These are phyloP conservation scores for Tragulus kanchil DNA, from an alignment of 2,113 vertebrate genomes.

Conservation along the genomic window DNA sequence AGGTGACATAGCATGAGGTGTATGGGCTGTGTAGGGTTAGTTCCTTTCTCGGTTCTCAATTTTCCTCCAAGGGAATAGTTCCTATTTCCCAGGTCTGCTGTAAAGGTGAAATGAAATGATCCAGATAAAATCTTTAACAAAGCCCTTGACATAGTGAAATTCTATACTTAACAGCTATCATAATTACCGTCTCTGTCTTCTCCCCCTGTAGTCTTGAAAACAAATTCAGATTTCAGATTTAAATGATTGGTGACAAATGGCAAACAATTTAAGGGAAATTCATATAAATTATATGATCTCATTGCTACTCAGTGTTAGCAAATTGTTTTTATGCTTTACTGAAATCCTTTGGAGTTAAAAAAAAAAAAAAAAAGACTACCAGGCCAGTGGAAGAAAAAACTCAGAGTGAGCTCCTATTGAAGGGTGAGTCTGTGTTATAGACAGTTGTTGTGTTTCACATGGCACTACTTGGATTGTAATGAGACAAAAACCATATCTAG, in stretches of 20 bases:
- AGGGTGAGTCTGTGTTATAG: not conserved
- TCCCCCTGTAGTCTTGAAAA: not conserved
- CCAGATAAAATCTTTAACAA: not conserved
- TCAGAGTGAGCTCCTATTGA: not conserved
- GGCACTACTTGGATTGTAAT: not conserved
- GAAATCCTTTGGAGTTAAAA: not conserved
- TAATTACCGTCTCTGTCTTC: not conserved
- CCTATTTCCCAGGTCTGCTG: not conserved
- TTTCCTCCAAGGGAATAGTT: not conserved
- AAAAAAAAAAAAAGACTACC: not conserved
- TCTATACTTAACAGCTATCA: not conserved
- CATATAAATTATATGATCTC: not conserved
- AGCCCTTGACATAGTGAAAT: not conserved
- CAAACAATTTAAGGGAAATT: not conserved
- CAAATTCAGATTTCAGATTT: not conserved
- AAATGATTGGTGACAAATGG: not conserved
- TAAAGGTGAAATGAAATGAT: not conserved
- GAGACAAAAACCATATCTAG: not conserved
- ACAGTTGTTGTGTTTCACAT: not conserved
- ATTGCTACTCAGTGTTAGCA: too few relatives aligned
- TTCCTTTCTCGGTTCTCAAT: not conserved
- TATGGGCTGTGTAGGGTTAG: accelerated
- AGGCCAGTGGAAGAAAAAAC: not conserved
- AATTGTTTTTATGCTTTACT: not conserved
- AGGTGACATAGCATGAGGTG: accelerated